Evolutionary conservation across 2,113 vertebrate species (phyloP).

Genomic region (Polypterus senegalus): DNA sequence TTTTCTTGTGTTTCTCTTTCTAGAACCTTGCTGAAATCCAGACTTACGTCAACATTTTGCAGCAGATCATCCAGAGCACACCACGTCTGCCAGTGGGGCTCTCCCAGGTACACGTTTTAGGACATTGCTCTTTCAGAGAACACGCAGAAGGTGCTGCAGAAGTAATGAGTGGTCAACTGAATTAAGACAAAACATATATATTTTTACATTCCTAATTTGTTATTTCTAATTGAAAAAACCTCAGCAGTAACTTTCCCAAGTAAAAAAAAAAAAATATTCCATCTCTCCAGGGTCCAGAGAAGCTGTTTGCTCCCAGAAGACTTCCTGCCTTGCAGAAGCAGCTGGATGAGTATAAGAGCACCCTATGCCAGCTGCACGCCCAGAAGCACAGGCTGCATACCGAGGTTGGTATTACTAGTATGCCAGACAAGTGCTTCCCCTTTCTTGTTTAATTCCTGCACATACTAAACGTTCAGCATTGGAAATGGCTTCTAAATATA

Average conservation of each 20-base stretch:
- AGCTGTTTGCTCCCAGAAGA: conserved; percentile 60
- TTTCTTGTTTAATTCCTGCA: too few relatives aligned
- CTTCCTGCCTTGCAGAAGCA: conserved; percentile 61
- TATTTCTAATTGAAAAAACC: too few relatives aligned
- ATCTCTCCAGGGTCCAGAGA: conserved; percentile 57
- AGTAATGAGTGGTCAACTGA: too few relatives aligned
- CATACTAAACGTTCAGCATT: too few relatives aligned
- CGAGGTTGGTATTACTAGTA: conserved; percentile 53
- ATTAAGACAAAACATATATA: too few relatives aligned
- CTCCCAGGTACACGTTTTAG: conserved; percentile 59
- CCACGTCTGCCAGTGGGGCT: conserved; percentile 50
- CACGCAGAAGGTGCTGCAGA: too few relatives aligned
- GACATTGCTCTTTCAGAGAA: too few relatives aligned
- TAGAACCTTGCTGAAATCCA: conserved; percentile 91
- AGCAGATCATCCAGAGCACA: conserved; percentile 77
- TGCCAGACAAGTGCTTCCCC: too few relatives aligned
- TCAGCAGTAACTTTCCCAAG: too few relatives aligned
- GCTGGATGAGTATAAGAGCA: conserved; percentile 73
- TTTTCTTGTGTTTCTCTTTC: conserved; percentile 2
- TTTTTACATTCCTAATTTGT: too few relatives aligned
- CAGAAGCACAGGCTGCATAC: conserved; percentile 71
- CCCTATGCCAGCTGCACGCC: conserved; percentile 67
- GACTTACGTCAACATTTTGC: conserved; percentile 77
- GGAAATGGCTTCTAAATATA: too few relatives aligned
- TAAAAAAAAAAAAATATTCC: too few relatives aligned